phyloP scores from a whole-genome alignment of 2,797 vertebrate species.

The Sternarchorhynchus goeldii region DNA sequence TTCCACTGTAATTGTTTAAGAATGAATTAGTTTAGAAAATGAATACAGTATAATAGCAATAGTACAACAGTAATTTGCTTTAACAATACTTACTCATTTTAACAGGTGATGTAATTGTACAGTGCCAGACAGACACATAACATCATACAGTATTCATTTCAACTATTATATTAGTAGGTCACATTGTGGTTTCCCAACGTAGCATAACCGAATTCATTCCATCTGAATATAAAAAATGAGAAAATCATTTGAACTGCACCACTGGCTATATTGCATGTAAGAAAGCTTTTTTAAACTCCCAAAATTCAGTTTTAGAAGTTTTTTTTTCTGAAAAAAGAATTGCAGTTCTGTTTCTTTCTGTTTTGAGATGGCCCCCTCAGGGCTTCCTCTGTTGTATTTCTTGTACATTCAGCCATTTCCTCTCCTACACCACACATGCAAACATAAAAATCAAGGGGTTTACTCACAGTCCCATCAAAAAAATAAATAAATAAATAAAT shows the following conservation, averaged over 20 bases:
- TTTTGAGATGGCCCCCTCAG: not conserved
- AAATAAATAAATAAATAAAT: no score
- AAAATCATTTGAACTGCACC: not conserved
- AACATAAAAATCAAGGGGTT: not conserved
- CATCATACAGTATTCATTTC: constrained; percentile 4
- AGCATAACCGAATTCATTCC: not conserved
- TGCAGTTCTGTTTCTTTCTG: constrained; percentile 2
- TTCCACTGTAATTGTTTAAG: constrained; percentile 35
- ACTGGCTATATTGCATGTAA: not conserved
- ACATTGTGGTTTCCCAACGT: not conserved
- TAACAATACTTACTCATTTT: constrained; percentile 14
- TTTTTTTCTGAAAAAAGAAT: not conserved
- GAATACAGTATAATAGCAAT: not conserved
- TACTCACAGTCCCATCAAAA: no score
- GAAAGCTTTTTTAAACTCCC: not conserved
- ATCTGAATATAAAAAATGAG: not conserved
- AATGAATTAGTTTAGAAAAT: constrained; percentile 47
- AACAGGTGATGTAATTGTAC: constrained; percentile 25
- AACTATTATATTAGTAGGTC: no score
- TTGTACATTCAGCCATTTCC: not conserved
- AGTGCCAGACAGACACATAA: constrained; percentile 13
- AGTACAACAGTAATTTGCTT: constrained; percentile 16
- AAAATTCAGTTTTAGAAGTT: not conserved
- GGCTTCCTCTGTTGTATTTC: not conserved
- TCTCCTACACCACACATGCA: not conserved